A percentile compares a stretch with the other conserved stretches of the same genome.
Evolutionary conservation across 2,113 vertebrate genomes (phyloP).

Genomic region (Theristicus caerulescens): DNA sequence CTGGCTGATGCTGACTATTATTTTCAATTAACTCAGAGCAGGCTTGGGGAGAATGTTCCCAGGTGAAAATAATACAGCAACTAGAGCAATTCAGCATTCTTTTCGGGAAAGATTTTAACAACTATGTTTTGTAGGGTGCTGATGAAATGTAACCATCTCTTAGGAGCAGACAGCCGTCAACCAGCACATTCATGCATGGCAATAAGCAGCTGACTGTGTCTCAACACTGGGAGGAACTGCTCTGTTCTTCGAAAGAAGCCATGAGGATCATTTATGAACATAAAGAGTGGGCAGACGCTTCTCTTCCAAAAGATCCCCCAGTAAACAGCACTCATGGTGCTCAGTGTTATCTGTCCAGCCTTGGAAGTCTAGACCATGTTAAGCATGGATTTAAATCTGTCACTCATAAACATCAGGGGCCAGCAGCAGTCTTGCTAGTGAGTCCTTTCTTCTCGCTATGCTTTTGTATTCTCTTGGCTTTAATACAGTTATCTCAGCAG

Average conservation of each 20-base stretch:
- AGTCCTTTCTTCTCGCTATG: not conserved
- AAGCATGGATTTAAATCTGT: not conserved
- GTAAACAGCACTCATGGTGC: not conserved
- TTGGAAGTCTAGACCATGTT: not conserved
- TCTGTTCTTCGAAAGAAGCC: not conserved
- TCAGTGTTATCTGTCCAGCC: not conserved
- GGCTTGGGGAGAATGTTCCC: not conserved
- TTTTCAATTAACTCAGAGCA: not conserved
- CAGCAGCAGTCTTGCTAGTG: not conserved
- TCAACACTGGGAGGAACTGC: not conserved
- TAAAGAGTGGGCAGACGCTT: not conserved
- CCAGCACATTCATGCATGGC: not conserved
- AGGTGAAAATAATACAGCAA: not conserved
- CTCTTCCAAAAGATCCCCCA: not conserved
- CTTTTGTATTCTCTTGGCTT: not conserved
- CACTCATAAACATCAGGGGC: not conserved
- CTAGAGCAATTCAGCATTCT: not conserved
- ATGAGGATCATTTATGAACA: not conserved
- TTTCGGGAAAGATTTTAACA: not conserved
- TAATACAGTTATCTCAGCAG: not conserved
- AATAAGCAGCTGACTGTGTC: not conserved
- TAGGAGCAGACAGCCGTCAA: not conserved
- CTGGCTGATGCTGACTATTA: not conserved
- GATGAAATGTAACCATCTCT: not conserved
- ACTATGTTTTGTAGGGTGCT: not conserved